phyloP scores from a whole-genome alignment of 2,888 invertebrate species.

The Phaonia tiefii region DNA sequence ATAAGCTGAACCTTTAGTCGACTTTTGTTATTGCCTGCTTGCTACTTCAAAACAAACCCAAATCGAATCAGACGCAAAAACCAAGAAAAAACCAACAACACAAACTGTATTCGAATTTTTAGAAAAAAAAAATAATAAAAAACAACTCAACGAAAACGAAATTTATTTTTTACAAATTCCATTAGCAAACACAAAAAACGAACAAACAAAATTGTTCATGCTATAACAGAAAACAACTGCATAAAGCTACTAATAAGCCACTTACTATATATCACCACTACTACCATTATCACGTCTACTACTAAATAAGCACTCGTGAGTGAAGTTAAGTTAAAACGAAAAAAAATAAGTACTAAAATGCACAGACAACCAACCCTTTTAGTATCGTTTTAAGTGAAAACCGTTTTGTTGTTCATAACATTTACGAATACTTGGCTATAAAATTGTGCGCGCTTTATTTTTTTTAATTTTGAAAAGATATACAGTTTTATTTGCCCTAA shows the following conservation, averaged over 20 bases:
- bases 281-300: too few species aligned
- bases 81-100: slow-evolving; percentile 43
- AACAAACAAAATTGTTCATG: slow-evolving; percentile 12
- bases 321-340: slow-evolving; percentile 33
- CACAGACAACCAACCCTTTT: too few species aligned
- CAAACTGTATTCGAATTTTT: slow-evolving; percentile 31
- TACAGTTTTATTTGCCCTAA: too few species aligned
- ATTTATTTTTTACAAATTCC: slow-evolving; percentile 68
- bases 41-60: slow-evolving; percentile 50
- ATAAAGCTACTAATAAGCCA: slow-evolving; percentile 41
- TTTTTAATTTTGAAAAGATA: too few species aligned
- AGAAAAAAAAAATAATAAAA: slow-evolving; percentile 62
- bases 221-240: slow-evolving; percentile 54
- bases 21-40: slow-evolving; percentile 23
- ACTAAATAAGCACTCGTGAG: too few species aligned
- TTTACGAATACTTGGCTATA: too few species aligned
- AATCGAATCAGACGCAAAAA: neutral
- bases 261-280: too few species aligned
- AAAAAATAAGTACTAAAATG: slow-evolving; percentile 68
- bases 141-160: slow-evolving; percentile 58
- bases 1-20: slow-evolving; percentile 2
- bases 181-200: too few species aligned
- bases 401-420: too few species aligned
- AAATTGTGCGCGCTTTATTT: too few species aligned
- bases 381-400: too few species aligned